Conservation (phyloP, 2,888 invertebrate species). For the Eupithecia exiguata region DNA sequence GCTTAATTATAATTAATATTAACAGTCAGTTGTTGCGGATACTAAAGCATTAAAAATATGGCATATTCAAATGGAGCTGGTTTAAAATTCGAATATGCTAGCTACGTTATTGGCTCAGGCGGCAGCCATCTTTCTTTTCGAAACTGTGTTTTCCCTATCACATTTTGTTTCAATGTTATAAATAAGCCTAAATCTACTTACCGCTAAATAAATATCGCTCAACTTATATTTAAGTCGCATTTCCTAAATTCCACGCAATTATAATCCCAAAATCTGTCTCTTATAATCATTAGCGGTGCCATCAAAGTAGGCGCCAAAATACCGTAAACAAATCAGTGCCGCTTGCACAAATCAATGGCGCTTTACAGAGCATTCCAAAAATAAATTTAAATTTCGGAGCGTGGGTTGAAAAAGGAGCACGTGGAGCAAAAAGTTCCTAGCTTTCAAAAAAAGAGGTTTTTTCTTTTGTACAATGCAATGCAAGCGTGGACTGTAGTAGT, state of each 20-base stretch:
- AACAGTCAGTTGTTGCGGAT: slow-evolving; percentile 5
- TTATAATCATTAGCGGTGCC: slow-evolving; percentile 53
- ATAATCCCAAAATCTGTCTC: slow-evolving; percentile 26
- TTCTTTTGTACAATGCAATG: slow-evolving; percentile 57
- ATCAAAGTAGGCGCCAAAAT: slow-evolving; percentile 73
- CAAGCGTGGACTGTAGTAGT: slow-evolving; percentile 76
- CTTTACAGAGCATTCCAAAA: slow-evolving; percentile 54
- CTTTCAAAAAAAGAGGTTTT: slow-evolving; percentile 37
- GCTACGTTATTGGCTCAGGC: neutral
- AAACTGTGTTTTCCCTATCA: neutral
- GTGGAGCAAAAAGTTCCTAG: slow-evolving; percentile 51
- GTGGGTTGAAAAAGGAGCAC: slow-evolving; percentile 50
- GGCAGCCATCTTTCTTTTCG: slow-evolving; percentile 4
- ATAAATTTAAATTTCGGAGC: slow-evolving; percentile 52
- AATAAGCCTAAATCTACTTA: neutral
- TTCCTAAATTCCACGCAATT: slow-evolving; percentile 28
- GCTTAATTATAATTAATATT: slow-evolving; percentile 38
- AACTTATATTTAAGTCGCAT: neutral
- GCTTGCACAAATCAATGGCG: slow-evolving; percentile 74
- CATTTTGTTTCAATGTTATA: neutral
- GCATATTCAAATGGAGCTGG: neutral
- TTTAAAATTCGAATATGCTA: neutral
- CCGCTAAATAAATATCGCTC: neutral
- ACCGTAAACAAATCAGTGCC: slow-evolving; percentile 51
- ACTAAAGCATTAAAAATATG: neutral